A percentile compares a stretch with the other conserved stretches of the same genome.
phyloP scores from a whole-genome alignment of 1,140 invertebrate genomes.

The Brachionus rotundiformis region DNA sequence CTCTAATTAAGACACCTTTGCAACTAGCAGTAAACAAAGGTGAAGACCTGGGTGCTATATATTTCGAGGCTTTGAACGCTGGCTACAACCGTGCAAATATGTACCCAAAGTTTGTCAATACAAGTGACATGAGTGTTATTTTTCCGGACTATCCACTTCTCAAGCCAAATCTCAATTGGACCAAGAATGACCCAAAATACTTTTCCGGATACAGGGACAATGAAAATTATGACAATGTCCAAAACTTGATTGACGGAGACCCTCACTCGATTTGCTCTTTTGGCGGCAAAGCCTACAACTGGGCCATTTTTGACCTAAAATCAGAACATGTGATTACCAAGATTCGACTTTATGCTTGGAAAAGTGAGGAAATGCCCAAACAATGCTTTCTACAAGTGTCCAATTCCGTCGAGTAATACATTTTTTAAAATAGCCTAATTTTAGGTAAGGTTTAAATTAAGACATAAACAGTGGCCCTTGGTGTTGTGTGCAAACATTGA shows the following conservation, averaged over 20 bases:
- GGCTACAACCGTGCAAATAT: not conserved
- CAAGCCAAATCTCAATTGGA: conserved; percentile 55
- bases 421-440: conserved; percentile 14
- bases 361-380: conserved; percentile 57
- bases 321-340: conserved; percentile 57
- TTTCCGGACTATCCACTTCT: conserved; percentile 54
- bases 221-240: conserved; percentile 54
- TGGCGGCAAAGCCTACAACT: conserved; percentile 55
- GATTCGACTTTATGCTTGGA: conserved; percentile 59
- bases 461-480: conserved; percentile 55
- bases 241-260: conserved; percentile 54
- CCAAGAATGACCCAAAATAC: conserved; percentile 55
- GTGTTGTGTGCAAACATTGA: conserved; percentile 54
- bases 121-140: conserved; percentile 52
- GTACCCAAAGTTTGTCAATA: not conserved
- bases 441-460: conserved; percentile 51
- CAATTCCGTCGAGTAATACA: conserved; percentile 54
- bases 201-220: conserved; percentile 56
- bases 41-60: not conserved
- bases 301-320: conserved; percentile 59
- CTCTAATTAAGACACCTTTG: conserved; percentile 26
- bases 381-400: conserved; percentile 56
- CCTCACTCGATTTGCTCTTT: conserved; percentile 57
- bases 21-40: not conserved
- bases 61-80: not conserved